Percentiles rank a stretch among this genome's conserved stretches.
Conservation (phyloP, 2,888 invertebrate genomes). For the Prosapia bicincta region DNA sequence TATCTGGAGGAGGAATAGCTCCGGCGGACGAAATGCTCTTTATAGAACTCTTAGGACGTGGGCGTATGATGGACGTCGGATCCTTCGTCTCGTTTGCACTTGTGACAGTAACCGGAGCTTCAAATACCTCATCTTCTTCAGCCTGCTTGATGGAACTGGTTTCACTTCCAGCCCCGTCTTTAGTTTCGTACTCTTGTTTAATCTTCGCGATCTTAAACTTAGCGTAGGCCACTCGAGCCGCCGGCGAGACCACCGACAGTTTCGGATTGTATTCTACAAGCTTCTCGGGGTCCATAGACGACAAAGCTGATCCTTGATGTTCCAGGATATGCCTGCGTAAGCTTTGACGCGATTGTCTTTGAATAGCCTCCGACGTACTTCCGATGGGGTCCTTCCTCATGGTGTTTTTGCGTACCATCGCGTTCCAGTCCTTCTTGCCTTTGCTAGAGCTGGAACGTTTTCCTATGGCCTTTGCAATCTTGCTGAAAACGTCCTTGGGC, state of each 20-base stretch:
- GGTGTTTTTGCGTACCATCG: constrained; percentile 70
- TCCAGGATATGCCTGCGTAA: constrained; percentile 67
- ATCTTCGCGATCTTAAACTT: constrained; percentile 80
- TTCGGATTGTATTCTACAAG: constrained; percentile 79
- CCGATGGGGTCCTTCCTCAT: constrained; percentile 73
- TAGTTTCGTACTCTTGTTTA: constrained; percentile 52
- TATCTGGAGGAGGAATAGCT: constrained; percentile 11
- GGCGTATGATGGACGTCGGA: constrained; percentile 38
- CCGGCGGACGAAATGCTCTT: constrained; percentile 5
- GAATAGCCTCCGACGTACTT: constrained; percentile 63
- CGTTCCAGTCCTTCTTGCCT: constrained; percentile 77
- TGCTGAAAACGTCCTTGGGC: constrained; percentile 76
- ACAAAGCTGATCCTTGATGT: constrained; percentile 57
- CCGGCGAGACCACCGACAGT: constrained; percentile 67
- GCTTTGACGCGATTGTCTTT: constrained; percentile 64
- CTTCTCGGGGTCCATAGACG: constrained; percentile 68
- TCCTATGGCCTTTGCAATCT: constrained; percentile 78
- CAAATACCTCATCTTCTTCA: constrained; percentile 26
- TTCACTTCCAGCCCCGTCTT: constrained; percentile 36
- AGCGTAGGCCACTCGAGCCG: constrained; percentile 79
- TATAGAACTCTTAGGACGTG: constrained; percentile 24
- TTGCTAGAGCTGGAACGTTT: constrained; percentile 51
- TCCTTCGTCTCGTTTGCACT: constrained; percentile 36
- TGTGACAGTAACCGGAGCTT: constrained; percentile 22
- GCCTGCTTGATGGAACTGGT: constrained; percentile 21